These are phyloP conservation scores for Coelopa pilipes DNA, from an alignment of 2,888 invertebrate species.

Conservation along the genomic window DNA sequence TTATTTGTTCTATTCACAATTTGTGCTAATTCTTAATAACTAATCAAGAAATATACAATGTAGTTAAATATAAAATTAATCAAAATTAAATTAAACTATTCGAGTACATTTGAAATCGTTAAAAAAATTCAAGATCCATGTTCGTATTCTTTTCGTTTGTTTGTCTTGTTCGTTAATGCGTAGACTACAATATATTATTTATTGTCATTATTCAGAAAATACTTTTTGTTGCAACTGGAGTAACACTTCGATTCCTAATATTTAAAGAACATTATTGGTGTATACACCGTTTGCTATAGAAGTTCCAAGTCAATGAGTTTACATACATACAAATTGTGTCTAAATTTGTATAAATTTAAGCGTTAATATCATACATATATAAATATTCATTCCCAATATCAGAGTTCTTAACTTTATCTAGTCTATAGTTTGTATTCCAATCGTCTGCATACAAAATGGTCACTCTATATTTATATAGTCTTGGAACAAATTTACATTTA, in stretches of 20 bases:
- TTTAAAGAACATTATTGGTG: background rate
- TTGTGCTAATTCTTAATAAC: constrained; percentile 11
- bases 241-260: background rate
- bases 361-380: background rate
- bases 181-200: constrained; percentile 23
- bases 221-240: background rate
- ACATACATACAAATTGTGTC: no score
- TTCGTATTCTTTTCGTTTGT: background rate
- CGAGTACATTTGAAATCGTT: background rate
- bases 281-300: background rate
- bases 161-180: background rate
- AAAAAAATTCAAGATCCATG: background rate
- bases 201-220: constrained; percentile 30
- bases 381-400: background rate
- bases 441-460: background rate
- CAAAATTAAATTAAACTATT: constrained; percentile 1
- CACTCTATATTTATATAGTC: background rate
- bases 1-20: constrained; percentile 22
- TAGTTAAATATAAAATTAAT: background rate
- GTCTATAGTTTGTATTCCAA: background rate
- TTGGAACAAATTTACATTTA: constrained; percentile 19
- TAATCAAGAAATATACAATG: constrained; percentile 7
- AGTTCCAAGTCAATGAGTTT: background rate
- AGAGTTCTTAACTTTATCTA: background rate
- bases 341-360: background rate